Evolutionary conservation across 2,888 invertebrate species (phyloP).

Genomic region (Macaria liturata): DNA sequence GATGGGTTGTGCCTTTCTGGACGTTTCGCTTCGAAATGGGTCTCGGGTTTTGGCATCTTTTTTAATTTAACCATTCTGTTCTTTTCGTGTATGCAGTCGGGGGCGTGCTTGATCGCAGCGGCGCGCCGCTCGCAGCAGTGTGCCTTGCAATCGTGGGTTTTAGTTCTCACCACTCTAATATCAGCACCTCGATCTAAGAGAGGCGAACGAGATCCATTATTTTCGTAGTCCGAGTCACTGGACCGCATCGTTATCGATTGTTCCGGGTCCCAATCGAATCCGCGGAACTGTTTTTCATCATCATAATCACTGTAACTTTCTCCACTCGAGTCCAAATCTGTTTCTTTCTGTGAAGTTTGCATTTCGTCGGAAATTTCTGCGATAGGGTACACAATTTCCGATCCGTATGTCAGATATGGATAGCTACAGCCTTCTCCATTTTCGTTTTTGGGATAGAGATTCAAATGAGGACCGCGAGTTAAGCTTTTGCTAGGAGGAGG

Average conservation of each 20-base stretch:
- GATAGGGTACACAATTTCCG: constrained; percentile 92
- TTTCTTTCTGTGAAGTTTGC: constrained; percentile 86
- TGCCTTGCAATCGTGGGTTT: constrained; percentile 67
- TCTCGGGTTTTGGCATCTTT: constrained; percentile 64
- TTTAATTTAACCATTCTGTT: constrained; percentile 72
- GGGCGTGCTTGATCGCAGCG: constrained; percentile 48
- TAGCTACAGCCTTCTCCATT: constrained; percentile 89
- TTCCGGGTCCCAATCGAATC: constrained; percentile 78
- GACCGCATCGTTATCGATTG: constrained; percentile 71
- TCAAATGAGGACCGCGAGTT: constrained; percentile 87
- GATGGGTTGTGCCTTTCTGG: constrained; percentile 48
- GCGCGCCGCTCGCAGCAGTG: constrained; percentile 66
- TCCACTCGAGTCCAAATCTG: constrained; percentile 83
- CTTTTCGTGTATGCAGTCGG: constrained; percentile 57
- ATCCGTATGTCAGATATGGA: constrained; percentile 86
- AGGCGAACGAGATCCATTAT: constrained; percentile 88
- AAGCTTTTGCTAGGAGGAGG: constrained; percentile 88
- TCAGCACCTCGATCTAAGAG: constrained; percentile 82
- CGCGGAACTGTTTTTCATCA: constrained; percentile 81
- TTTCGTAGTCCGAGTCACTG: constrained; percentile 87
- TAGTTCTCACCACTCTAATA: constrained; percentile 68
- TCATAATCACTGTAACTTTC: constrained; percentile 86
- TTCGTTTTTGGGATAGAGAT: constrained; percentile 85
- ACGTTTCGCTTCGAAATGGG: constrained; percentile 53
- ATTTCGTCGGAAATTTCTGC: constrained; percentile 93